These are phyloP conservation scores for Oscheius myriophilus DNA, from an alignment of 2,888 invertebrate genomes.

Conservation along the genomic window DNA sequence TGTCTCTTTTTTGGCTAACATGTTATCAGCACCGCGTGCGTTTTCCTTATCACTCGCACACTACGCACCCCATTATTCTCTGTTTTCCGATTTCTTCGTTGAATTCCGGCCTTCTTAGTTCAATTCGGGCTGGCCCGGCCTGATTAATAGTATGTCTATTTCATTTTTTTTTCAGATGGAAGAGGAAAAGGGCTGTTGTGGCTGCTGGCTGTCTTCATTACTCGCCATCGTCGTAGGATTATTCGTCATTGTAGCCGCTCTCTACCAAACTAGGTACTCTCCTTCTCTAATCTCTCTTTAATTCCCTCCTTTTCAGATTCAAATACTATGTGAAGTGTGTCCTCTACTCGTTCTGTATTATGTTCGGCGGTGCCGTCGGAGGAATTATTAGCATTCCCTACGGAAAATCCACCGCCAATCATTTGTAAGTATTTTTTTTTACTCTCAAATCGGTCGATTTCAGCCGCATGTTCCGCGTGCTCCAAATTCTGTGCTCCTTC, in stretches of 20 bases:
- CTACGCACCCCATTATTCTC: no score
- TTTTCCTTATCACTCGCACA: no score
- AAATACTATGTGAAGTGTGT: slow-evolving; percentile 43
- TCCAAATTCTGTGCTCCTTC: slow-evolving; percentile 40
- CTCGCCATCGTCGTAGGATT: background rate
- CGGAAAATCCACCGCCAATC: slow-evolving; percentile 48
- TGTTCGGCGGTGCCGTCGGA: slow-evolving; percentile 46
- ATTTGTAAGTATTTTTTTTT: slow-evolving; percentile 42
- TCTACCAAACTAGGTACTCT: slow-evolving; percentile 25
- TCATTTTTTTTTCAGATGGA: slow-evolving; percentile 5
- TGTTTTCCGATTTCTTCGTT: no score
- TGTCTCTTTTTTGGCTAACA: no score
- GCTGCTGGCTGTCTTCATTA: slow-evolving; percentile 24
- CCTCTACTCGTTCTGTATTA: slow-evolving; percentile 41
- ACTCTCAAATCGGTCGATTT: slow-evolving; percentile 8
- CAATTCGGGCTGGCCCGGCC: background rate
- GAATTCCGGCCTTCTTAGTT: no score
- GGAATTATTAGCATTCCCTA: slow-evolving; percentile 42
- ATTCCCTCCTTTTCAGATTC: slow-evolving; percentile 21
- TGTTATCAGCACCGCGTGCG: no score
- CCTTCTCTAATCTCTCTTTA: background rate
- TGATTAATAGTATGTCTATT: slow-evolving; percentile 6
- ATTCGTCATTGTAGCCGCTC: slow-evolving; percentile 12
- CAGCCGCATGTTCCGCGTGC: slow-evolving; percentile 53
- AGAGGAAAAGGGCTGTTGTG: background rate